Base-by-base conservation (phyloP, 1,140 invertebrate genomes). In the Monochamus saltuarius region DNA sequence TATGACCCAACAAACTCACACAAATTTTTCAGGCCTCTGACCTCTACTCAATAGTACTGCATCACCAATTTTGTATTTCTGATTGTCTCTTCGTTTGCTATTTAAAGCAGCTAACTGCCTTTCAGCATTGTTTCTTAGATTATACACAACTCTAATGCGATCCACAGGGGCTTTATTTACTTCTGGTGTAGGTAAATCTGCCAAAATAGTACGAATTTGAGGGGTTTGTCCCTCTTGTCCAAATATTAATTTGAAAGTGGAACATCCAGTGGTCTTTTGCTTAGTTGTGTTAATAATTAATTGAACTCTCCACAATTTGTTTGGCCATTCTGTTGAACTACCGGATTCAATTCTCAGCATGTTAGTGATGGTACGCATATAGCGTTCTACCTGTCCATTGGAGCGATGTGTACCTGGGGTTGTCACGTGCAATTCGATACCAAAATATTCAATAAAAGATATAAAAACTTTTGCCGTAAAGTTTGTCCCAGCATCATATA, bases 81-180 rank as follows among this genome's bases (percentile, higher is more conserved):
- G 51, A 35, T n/a, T 13, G n/a, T 53, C 42, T n/a, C 13, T 13
- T 47, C 51, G 51, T 53, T 53, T 53, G 54, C 6, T 34, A 53
- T 53, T 34, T 16, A 38, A 53, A 3, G 11, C 4, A n/a, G 13
- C 19, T 29, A 6, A 47, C 35, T 53, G 51, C 51, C 35, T 53
- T 19, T 53, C 35, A 38, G 34, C 16, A n/a, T n/a, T 34, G 2
- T 40, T 8, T 7, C 6, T 10, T 53, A 53, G 34, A 14, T 34
- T 39, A 6, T 34, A 38, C 14, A 16, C 38, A 29, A n/a, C 22
- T 9, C 9, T 16, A n/a, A 1, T 49, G n/a, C 2, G 13, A 19
- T 49, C 40, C 7, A 13, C 16, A 3, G 40, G 16, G 2, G 16
- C 4, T 42, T 17, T 42, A 4, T 42, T 13, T 42, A 13, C 2